phyloP scores from a whole-genome alignment of 2,113 vertebrate species.

The Pseudonaja textilis region DNA sequence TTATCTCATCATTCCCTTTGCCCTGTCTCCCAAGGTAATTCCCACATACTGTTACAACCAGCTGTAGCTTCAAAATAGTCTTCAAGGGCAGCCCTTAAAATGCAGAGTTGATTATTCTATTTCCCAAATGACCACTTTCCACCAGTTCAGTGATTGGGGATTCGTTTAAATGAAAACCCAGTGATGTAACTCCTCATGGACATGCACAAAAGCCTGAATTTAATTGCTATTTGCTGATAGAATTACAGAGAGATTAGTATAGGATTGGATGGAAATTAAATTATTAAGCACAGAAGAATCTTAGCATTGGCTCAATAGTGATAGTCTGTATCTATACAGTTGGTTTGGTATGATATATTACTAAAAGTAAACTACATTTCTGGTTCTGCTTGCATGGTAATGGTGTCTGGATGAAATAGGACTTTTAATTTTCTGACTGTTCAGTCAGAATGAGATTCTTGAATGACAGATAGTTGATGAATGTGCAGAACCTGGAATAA shows the following conservation, averaged over 20 bases:
- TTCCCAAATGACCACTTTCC: neutral
- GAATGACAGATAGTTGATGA: neutral
- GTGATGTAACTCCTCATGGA: neutral
- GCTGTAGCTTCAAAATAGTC: neutral
- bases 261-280: neutral
- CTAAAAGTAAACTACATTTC: neutral
- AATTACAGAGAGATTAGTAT: neutral
- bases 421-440: neutral
- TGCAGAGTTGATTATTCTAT: neutral
- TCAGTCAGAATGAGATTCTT: neutral
- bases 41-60: neutral
- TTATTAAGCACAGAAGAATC: neutral
- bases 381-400: neutral
- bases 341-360: neutral
- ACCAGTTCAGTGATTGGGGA: neutral
- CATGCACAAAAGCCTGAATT: neutral
- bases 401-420: neutral
- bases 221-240: neutral
- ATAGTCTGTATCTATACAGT: neutral
- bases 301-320: neutral
- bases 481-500: neutral
- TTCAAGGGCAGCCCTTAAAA: neutral
- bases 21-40: neutral
- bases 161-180: neutral
- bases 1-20: neutral